Evolutionary conservation across 2,797 vertebrate genomes (phyloP).

Genomic region (Melanotaenia nigrans): DNA sequence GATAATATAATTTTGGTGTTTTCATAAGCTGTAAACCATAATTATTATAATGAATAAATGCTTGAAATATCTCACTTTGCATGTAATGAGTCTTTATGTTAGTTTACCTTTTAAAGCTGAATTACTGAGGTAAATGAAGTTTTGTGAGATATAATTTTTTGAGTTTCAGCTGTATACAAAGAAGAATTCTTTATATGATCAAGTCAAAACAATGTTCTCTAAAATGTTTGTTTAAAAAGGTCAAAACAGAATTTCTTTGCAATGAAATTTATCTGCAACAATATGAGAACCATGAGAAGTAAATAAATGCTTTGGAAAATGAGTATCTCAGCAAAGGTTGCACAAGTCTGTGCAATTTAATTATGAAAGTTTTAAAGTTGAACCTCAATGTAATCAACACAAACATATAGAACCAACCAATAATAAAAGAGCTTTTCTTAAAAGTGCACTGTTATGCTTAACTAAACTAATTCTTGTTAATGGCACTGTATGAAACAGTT

Average conservation of each 20-base stretch:
- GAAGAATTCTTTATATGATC: background rate
- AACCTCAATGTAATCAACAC: background rate
- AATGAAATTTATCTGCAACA: background rate
- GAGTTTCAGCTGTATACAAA: too few species aligned
- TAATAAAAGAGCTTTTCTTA: background rate
- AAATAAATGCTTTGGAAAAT: background rate
- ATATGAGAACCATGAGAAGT: background rate
- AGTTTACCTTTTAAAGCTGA: too few species aligned
- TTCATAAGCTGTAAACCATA: too few species aligned
- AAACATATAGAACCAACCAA: background rate
- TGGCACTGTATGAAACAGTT: too few species aligned
- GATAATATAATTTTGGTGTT: too few species aligned
- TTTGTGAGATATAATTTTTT: too few species aligned
- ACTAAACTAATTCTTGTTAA: background rate
- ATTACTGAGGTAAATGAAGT: too few species aligned
- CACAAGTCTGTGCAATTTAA: too few species aligned
- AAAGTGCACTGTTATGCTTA: background rate
- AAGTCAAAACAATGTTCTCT: background rate
- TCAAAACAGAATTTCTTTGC: background rate
- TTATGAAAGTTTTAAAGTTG: background rate
- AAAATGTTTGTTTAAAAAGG: conserved; percentile 5
- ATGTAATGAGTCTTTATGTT: too few species aligned
- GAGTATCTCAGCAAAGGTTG: too few species aligned
- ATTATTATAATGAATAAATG: too few species aligned
- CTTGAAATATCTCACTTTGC: too few species aligned